phyloP scores from a whole-genome alignment of 2,113 vertebrate species.

The Platichthys flesus region DNA sequence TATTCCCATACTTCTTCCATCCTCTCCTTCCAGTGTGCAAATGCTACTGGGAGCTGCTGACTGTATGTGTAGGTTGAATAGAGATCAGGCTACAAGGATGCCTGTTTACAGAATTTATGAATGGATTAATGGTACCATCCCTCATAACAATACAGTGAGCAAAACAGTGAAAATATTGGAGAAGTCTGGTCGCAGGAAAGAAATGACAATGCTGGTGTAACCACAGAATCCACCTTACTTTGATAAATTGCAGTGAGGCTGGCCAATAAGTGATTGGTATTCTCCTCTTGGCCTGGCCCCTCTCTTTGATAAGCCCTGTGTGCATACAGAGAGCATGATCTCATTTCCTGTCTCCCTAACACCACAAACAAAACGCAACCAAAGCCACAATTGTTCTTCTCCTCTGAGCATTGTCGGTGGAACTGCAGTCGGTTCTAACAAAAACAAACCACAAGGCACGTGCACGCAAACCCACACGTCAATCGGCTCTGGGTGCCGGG shows the following conservation, averaged over 20 bases:
- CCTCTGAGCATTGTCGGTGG: slow-evolving; percentile 56
- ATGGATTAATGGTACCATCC: not conserved
- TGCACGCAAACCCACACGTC: slow-evolving; percentile 27
- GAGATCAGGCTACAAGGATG: not conserved
- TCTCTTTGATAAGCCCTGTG: slow-evolving; percentile 66
- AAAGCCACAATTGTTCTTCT: slow-evolving; percentile 72
- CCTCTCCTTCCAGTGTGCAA: not conserved
- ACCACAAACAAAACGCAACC: slow-evolving; percentile 55
- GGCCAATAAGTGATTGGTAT: slow-evolving; percentile 76
- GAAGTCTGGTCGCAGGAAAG: slow-evolving; percentile 2
- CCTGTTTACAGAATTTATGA: no score
- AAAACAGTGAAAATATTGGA: not conserved
- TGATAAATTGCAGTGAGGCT: slow-evolving; percentile 44
- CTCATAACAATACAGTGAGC: no score
- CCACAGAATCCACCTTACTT: slow-evolving; percentile 43
- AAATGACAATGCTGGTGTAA: not conserved
- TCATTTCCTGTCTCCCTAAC: slow-evolving; percentile 76
- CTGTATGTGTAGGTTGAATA: not conserved
- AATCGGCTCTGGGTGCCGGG: slow-evolving; percentile 25
- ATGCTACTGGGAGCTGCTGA: not conserved
- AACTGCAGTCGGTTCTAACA: slow-evolving; percentile 57
- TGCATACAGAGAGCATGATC: slow-evolving; percentile 69
- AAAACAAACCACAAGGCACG: slow-evolving; percentile 34
- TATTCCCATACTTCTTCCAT: not conserved
- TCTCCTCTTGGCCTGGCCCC: slow-evolving; percentile 51